Conservation (phyloP, 2,888 invertebrate genomes). For the Carterocephalus palaemon region DNA sequence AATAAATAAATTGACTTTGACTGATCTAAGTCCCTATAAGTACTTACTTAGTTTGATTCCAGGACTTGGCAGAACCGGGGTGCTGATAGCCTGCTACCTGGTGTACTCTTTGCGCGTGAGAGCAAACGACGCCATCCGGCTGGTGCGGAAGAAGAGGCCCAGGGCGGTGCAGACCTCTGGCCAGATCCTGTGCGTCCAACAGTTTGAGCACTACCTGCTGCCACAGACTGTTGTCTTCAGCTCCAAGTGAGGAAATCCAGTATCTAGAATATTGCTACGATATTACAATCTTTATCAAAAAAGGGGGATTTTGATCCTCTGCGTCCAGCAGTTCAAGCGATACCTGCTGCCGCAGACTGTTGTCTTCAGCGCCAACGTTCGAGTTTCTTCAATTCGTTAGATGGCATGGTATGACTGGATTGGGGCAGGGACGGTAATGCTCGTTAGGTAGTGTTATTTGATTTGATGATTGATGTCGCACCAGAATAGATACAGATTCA, state of each 20-base stretch:
- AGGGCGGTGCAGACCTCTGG: slow-evolving; percentile 89
- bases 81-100: slow-evolving; percentile 91
- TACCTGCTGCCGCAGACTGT: slow-evolving; percentile 87
- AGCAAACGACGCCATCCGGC: slow-evolving; percentile 88
- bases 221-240: slow-evolving; percentile 87
- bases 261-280: too few relatives aligned
- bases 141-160: slow-evolving; percentile 86
- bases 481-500: too few relatives aligned
- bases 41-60: too few relatives aligned
- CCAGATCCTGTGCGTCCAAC: slow-evolving; percentile 89
- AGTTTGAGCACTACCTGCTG: slow-evolving; percentile 88
- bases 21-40: too few relatives aligned
- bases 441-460: too few relatives aligned
- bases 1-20: too few relatives aligned
- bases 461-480: too few relatives aligned
- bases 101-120: slow-evolving; percentile 87
- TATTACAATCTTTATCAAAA: too few relatives aligned
- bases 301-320: too few relatives aligned
- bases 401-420: too few relatives aligned
- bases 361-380: slow-evolving; percentile 85
- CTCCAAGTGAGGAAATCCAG: slow-evolving; percentile 83
- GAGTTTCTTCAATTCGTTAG: too few relatives aligned
- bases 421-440: too few relatives aligned
- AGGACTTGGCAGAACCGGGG: slow-evolving; percentile 91
- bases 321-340: slow-evolving; percentile 89